Percentiles rank a stretch among this genome's conserved stretches.
Conservation (phyloP, 2,113 vertebrate species). For the Callipepla squamata region DNA sequence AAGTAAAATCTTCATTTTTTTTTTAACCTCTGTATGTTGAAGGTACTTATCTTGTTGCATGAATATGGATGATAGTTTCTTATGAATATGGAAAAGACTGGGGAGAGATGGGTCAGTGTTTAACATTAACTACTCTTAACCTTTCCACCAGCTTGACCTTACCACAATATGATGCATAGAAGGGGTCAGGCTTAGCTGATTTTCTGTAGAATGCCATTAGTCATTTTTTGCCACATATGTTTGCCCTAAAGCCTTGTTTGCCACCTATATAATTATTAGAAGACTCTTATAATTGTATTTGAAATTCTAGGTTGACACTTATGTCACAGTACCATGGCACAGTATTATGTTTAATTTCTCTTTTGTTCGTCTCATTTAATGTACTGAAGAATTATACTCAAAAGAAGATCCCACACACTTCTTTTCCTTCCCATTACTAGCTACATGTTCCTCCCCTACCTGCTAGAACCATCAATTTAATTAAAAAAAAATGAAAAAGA, state of each 20-base stretch:
- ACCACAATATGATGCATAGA: conserved; percentile 42
- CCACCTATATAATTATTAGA: conserved; percentile 81
- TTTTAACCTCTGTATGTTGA: conserved; percentile 69
- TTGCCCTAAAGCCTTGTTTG: conserved; percentile 76
- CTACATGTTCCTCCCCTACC: background rate
- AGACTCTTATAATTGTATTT: conserved; percentile 81
- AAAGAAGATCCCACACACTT: conserved; percentile 38
- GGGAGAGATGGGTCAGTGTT: conserved; percentile 67
- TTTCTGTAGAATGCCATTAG: conserved; percentile 73
- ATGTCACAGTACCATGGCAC: conserved; percentile 68
- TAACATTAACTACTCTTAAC: conserved; percentile 75
- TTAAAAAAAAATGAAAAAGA: background rate
- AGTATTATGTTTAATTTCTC: conserved; percentile 75
- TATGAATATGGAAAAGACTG: conserved; percentile 80
- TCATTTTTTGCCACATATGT: conserved; percentile 73
- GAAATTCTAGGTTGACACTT: conserved; percentile 76
- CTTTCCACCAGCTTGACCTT: conserved; percentile 63
- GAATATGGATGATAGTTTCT: conserved; percentile 73
- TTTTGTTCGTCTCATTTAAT: conserved; percentile 71
- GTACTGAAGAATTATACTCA: conserved; percentile 54
- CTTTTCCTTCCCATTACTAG: conserved; percentile 3
- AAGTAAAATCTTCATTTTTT: conserved; percentile 40
- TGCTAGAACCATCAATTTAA: conserved; percentile 19
- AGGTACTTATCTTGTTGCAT: conserved; percentile 69
- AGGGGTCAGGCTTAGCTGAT: conserved; percentile 53